These are phyloP conservation scores for Amblyraja radiata DNA, from an alignment of 2,797 vertebrate genomes.

Conservation along the genomic window DNA sequence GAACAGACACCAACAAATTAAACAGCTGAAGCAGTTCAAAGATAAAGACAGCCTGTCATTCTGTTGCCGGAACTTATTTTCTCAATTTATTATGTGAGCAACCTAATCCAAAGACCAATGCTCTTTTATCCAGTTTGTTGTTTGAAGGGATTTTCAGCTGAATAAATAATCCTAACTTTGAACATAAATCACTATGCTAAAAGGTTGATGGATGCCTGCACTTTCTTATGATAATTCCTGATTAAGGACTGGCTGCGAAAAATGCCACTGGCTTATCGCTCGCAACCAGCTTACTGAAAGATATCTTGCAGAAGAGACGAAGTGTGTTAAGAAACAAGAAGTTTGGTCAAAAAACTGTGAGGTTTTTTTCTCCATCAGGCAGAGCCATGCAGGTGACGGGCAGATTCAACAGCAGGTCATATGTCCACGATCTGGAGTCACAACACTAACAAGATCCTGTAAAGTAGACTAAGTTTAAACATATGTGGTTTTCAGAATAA, in stretches of 20 bases:
- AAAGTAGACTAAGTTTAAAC: constrained; percentile 40
- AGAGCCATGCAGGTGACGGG: constrained; percentile 40
- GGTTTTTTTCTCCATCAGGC: constrained; percentile 41
- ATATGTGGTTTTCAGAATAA: constrained; percentile 19
- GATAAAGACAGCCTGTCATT: constrained; percentile 55
- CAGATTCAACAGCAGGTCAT: constrained; percentile 15
- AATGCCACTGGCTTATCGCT: constrained; percentile 88
- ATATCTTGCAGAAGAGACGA: constrained; percentile 42
- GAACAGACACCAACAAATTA: constrained; percentile 54
- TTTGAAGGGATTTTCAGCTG: constrained; percentile 91
- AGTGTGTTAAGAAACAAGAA: constrained; percentile 40
- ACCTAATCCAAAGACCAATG: constrained; percentile 50
- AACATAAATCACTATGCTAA: constrained; percentile 79
- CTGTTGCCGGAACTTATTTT: constrained; percentile 54
- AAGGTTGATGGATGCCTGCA: constrained; percentile 68
- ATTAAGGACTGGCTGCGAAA: constrained; percentile 66
- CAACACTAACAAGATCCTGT: constrained; percentile 40
- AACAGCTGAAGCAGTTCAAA: constrained; percentile 48
- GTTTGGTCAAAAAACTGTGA: background rate
- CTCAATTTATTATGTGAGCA: constrained; percentile 62
- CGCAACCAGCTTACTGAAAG: constrained; percentile 65
- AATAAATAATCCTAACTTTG: constrained; percentile 92
- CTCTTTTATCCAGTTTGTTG: constrained; percentile 70
- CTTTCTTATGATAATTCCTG: constrained; percentile 88
- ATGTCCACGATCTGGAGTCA: background rate